Conservation (phyloP, 2,888 invertebrate genomes). For the Sminthurides aquaticus region DNA sequence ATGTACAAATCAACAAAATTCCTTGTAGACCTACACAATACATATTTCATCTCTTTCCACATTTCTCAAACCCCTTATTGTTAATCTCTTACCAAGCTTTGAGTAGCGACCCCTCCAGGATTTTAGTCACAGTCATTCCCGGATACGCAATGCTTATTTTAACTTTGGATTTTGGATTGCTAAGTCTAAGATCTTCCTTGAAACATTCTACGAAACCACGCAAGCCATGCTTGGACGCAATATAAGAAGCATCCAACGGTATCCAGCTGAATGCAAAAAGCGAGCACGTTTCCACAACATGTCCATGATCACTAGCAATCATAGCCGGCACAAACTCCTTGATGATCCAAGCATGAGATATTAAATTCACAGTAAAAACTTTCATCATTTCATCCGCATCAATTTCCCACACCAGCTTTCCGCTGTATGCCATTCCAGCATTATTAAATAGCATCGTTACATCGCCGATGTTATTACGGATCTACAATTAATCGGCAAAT, state of each 20-base stretch:
- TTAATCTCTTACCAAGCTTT: no score
- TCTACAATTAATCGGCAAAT: no score
- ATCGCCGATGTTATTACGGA: background rate
- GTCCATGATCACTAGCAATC: background rate
- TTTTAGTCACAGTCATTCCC: no score
- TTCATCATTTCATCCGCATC: background rate
- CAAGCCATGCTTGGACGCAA: slow-evolving; percentile 4
- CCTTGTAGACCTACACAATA: no score
- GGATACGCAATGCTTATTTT: no score
- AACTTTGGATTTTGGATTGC: no score
- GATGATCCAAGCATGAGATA: slow-evolving; percentile 4
- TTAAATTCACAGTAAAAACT: background rate
- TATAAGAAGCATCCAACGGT: background rate
- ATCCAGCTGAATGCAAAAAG: background rate
- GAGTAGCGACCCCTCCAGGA: no score
- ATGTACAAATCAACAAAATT: no score
- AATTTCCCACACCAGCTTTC: background rate
- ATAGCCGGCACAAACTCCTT: slow-evolving; percentile 2
- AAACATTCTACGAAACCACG: background rate
- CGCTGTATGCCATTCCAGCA: background rate
- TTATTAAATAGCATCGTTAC: slow-evolving; percentile 7
- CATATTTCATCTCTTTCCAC: no score
- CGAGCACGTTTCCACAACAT: slow-evolving; percentile 4
- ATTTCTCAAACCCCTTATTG: no score
- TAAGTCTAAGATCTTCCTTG: background rate